These are phyloP conservation scores for Lates japonicus DNA, from an alignment of 2,797 vertebrate species.

Conservation along the genomic window DNA sequence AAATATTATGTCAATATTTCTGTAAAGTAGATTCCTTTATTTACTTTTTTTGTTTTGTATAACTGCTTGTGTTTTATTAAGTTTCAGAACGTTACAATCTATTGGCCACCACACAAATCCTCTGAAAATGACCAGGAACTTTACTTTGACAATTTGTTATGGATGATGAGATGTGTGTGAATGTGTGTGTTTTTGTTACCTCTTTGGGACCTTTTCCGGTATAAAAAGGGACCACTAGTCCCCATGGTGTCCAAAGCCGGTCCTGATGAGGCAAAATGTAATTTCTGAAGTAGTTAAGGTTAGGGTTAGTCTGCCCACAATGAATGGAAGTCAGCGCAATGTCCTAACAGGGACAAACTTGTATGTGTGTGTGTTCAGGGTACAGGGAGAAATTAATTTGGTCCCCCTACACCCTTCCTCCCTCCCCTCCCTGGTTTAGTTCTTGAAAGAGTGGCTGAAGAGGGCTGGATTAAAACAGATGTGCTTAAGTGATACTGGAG, in stretches of 20 bases:
- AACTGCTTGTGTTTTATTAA: neutral
- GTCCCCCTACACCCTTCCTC: conserved; percentile 46
- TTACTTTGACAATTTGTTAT: conserved; percentile 10
- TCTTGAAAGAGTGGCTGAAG: conserved; percentile 93
- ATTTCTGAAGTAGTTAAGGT: no score
- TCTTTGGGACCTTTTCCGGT: no score
- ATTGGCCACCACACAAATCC: neutral
- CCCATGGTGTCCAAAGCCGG: no score
- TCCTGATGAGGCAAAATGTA: no score
- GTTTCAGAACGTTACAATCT: neutral
- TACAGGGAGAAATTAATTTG: conserved; percentile 88
- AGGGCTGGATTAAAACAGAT: conserved; percentile 97
- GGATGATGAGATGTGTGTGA: neutral
- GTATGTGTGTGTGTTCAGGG: conserved; percentile 15
- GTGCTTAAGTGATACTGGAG: conserved; percentile 89
- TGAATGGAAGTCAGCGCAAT: no score
- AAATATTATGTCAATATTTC: no score
- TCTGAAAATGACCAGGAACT: neutral
- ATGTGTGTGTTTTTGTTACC: conserved; percentile 17
- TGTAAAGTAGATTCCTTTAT: neutral
- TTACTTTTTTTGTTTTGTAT: neutral
- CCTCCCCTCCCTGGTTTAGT: conserved; percentile 80
- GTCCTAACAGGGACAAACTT: no score
- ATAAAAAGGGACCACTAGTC: no score
- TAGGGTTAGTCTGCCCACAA: no score